Percentiles rank a stretch among this genome's conserved stretches.
phyloP scores from a whole-genome alignment of 1,140 invertebrate species.

The Aleiodes sp. region DNA sequence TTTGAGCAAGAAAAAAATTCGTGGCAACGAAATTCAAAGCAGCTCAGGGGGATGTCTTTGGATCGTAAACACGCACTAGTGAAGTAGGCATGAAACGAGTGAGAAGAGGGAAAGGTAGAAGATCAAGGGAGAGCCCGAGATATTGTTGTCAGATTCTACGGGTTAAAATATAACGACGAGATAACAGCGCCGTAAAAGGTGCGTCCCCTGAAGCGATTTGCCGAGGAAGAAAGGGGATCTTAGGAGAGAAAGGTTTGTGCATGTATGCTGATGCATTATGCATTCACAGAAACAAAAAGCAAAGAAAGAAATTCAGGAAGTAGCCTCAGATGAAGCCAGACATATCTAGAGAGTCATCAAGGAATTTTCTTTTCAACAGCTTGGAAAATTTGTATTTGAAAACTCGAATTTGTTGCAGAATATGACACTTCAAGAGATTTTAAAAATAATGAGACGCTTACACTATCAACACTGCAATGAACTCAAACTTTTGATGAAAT shows the following conservation, averaged over 20 bases:
- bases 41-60: conserved; percentile 21
- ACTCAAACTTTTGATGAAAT: too few relatives aligned
- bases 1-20: too few relatives aligned
- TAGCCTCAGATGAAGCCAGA: not conserved
- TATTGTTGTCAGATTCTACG: conserved; percentile 25
- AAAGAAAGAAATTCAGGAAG: not conserved
- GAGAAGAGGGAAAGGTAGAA: conserved; percentile 21
- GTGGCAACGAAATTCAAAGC: conserved; percentile 27
- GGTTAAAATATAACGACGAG: conserved; percentile 32
- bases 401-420: too few relatives aligned
- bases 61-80: conserved; percentile 26
- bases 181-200: conserved; percentile 36
- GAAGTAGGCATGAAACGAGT: conserved; percentile 6
- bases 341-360: not conserved
- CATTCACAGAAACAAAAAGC: conserved; percentile 27
- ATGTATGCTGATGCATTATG: conserved; percentile 30
- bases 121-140: conserved; percentile 12
- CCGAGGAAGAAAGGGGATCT: not conserved
- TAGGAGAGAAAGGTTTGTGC: not conserved
- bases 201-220: conserved; percentile 21
- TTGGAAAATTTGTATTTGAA: too few relatives aligned
- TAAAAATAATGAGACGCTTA: too few relatives aligned
- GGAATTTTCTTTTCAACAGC: not conserved
- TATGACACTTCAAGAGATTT: too few relatives aligned
- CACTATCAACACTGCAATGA: too few relatives aligned